Base-by-base conservation (phyloP, 2,888 invertebrate species). In the Carabus problematicus region DNA sequence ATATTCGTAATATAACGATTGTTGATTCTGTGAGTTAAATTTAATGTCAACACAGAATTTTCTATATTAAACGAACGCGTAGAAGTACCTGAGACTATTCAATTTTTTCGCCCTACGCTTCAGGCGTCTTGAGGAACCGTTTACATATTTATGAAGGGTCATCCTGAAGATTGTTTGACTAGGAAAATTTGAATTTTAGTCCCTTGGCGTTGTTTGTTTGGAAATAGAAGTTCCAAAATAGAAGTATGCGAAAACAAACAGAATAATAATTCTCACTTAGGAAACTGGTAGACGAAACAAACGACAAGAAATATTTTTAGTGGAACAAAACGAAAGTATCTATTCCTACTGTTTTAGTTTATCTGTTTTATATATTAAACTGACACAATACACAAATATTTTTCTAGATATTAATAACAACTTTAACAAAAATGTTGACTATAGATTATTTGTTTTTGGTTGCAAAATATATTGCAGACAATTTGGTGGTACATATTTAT, bases 61-160 rank as follows among this genome's bases (percentile, higher is more conserved):
- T 29, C 7, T 55, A 55, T 19, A 40, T 39, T 6, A 43, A 11
- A 60, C 11, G 29, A 12, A 60, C 43, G 45, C 47, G 61, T 39
- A 61, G 49, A 61, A 61, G 39, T 61, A 63, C 29, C 29, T 29
- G 29, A 29, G 49, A 63, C 42, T 52, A 62, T 63, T 63, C 49
- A 63, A 63, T 63, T 63, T 63, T 39, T 41, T 16, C 12, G 11
- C 16, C 19, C 45, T 18, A 12, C 29, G 52, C 52, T 41, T 14
- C 63, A 39, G 47, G 45, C 42, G 63, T 18, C 8, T 29, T 12
- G n/a, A 42, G 42, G 54, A 12, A 54, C 67, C 54, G 60, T 67
- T 67, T 67, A 67, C 67, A 67, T 67, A 67, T 67, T 67, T 67
- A 67, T 67, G 67, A 67, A 67, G 67, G 60, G 67, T 67, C 67